Evolutionary conservation across 2,797 vertebrate species (phyloP).

Genomic region (Gobio occitaniae): DNA sequence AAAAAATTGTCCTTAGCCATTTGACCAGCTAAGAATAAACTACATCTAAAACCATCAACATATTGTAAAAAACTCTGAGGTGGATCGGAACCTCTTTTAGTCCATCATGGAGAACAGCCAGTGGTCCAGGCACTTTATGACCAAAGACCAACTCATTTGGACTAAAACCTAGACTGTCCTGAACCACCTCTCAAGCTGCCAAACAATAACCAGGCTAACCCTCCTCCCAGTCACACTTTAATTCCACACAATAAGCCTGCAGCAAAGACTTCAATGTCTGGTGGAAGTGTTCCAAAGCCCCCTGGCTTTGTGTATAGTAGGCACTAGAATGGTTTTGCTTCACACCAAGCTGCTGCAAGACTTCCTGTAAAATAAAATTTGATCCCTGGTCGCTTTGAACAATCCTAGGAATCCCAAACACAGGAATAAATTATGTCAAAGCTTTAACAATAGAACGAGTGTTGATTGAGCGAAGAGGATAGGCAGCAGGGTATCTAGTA

Average conservation of each 20-base stretch:
- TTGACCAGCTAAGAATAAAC: not conserved
- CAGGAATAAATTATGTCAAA: not conserved
- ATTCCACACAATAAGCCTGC: too few species aligned
- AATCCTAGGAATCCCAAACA: not conserved
- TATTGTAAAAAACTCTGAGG: not conserved
- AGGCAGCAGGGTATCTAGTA: not conserved
- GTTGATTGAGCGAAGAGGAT: too few species aligned
- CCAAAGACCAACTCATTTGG: not conserved
- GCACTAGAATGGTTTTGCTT: not conserved
- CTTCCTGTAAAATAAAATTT: not conserved
- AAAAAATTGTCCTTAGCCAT: not conserved
- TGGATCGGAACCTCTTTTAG: not conserved
- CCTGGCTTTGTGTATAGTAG: too few species aligned
- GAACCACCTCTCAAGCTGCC: too few species aligned
- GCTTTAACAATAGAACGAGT: not conserved
- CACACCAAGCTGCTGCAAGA: not conserved
- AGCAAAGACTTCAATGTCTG: too few species aligned
- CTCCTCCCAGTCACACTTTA: too few species aligned
- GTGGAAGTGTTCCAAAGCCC: too few species aligned
- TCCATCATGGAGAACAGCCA: not conserved
- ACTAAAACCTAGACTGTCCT: too few species aligned
- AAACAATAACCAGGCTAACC: too few species aligned
- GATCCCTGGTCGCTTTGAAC: not conserved
- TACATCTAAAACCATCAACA: not conserved
- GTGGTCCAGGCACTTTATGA: not conserved